These are phyloP conservation scores for Pseudococcus jackbeardsleyi DNA, from an alignment of 2,888 invertebrate genomes.

Conservation along the genomic window DNA sequence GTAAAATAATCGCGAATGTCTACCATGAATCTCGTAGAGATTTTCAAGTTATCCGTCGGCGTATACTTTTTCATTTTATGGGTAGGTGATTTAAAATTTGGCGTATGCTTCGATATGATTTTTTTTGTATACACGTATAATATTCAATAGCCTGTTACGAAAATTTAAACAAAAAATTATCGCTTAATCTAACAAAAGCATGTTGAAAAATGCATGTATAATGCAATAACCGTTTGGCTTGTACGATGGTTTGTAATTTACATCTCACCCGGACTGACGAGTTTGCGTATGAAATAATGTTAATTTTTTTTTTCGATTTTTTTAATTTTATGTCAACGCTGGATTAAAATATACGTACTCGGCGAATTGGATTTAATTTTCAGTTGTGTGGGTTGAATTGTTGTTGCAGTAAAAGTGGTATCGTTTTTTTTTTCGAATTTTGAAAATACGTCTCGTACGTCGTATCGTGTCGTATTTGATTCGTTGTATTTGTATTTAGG, in stretches of 20 bases:
- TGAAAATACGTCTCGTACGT: too few species aligned
- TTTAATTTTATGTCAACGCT: too few species aligned
- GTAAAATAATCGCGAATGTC: conserved; percentile 11
- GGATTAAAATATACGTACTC: too few species aligned
- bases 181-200: conserved; percentile 22
- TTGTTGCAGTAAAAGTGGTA: too few species aligned
- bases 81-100: conserved; percentile 42
- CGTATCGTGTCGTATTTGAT: too few species aligned
- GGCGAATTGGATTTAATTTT: too few species aligned
- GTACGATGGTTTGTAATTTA: background rate
- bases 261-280: background rate
- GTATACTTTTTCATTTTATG: conserved; percentile 29
- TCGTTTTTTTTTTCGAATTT: too few species aligned
- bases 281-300: background rate
- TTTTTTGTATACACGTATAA: conserved; percentile 22
- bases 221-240: conserved; percentile 10
- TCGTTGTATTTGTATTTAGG: too few species aligned
- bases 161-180: background rate
- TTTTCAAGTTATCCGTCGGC: conserved; percentile 43
- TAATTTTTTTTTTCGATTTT: too few species aligned
- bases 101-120: conserved; percentile 25
- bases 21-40: conserved; percentile 1
- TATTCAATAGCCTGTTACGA: background rate
- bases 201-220: conserved; percentile 9
- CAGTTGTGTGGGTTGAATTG: too few species aligned